Evolutionary conservation across 2,888 invertebrate genomes (phyloP).

Genomic region (Eumacrocentrus americanus): DNA sequence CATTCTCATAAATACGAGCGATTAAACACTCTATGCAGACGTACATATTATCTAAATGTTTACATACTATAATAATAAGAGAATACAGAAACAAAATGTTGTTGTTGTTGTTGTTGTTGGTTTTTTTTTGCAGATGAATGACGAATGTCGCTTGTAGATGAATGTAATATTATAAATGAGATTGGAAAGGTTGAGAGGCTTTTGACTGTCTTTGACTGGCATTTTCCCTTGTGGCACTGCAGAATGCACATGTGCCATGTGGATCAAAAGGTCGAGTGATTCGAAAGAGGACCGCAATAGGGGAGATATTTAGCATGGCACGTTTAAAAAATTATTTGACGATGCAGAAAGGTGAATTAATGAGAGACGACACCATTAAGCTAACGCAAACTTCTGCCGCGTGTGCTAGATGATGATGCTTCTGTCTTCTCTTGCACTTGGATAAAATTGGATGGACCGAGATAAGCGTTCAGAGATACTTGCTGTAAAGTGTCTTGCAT

Average conservation of each 20-base stretch:
- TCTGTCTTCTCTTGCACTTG: no score
- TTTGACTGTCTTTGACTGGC: conserved; percentile 3
- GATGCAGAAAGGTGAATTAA: conserved; percentile 16
- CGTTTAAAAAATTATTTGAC: conserved; percentile 11
- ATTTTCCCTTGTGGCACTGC: background rate
- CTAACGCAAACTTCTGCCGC: no score
- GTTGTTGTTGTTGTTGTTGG: background rate
- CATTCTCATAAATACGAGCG: conserved; percentile 50
- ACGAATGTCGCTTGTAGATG: conserved; percentile 8
- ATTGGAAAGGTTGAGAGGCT: conserved; percentile 21
- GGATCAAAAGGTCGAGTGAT: conserved; percentile 17
- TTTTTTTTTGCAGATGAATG: conserved; percentile 12
- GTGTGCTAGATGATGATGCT: no score
- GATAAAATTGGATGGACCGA: conserved; percentile 20
- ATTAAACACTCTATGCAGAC: conserved; percentile 37
- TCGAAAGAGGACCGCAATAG: no score
- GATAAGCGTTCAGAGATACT: background rate
- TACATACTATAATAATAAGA: conserved; percentile 25
- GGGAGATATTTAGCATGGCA: background rate
- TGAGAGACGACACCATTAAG: conserved; percentile 18
- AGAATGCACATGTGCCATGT: background rate
- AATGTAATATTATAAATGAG: conserved; percentile 18
- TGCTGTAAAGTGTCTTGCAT: background rate
- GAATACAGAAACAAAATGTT: conserved; percentile 21
- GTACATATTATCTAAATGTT: conserved; percentile 36